Evolutionary conservation across 2,888 invertebrate genomes (phyloP).

Genomic region (Halictus ligatus): DNA sequence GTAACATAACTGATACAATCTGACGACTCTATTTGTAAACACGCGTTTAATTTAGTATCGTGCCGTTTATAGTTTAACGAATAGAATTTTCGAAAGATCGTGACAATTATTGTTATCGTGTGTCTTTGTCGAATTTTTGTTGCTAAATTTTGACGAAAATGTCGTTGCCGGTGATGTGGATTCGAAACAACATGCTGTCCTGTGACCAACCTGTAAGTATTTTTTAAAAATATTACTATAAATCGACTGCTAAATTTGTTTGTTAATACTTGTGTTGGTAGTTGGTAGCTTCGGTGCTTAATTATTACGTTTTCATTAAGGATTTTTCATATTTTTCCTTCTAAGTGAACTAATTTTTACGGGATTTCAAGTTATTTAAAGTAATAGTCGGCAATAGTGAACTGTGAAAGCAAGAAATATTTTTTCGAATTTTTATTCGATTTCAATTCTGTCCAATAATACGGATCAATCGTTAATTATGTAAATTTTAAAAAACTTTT

Average conservation of each 20-base stretch:
- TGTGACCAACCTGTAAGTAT: conserved; percentile 56
- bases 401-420: too few relatives aligned
- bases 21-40: conserved; percentile 7
- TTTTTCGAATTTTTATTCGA: too few relatives aligned
- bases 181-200: conserved; percentile 65
- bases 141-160: not conserved
- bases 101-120: not conserved
- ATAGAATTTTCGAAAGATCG: not conserved
- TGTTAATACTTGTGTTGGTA: not conserved
- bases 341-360: too few relatives aligned
- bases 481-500: too few relatives aligned
- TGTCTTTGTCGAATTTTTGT: not conserved
- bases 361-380: too few relatives aligned
- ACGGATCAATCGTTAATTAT: too few relatives aligned
- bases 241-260: not conserved
- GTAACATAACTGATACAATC: not conserved
- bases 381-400: too few relatives aligned
- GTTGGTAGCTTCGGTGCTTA: not conserved
- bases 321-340: not conserved
- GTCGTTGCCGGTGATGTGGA: conserved; percentile 61
- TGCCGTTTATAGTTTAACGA: not conserved
- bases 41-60: not conserved
- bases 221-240: not conserved
- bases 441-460: too few relatives aligned
- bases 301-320: not conserved